Base-by-base conservation (phyloP, 2,797 vertebrate genomes). In the Platyrinchus mystaceus region DNA sequence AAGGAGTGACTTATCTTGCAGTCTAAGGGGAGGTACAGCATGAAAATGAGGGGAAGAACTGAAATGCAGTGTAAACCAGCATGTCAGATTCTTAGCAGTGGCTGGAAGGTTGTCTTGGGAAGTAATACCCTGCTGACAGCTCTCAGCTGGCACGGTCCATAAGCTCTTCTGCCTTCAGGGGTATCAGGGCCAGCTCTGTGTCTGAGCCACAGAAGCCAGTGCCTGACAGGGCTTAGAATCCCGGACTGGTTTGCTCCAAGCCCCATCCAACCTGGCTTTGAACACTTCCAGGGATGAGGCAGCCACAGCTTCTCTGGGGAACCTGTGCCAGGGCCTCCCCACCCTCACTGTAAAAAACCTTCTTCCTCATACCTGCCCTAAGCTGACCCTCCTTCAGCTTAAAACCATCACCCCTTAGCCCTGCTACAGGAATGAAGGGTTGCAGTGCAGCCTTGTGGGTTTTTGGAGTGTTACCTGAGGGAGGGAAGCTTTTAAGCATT, bases 121-220 rank as follows among this genome's bases (percentile, higher is more conserved):
- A 79, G 39, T 12, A 6, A 7, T 14, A 14, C 26, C 2, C 15
- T 26, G 37, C 53, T 34, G 26, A 5, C 12, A 9, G 36, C 20
- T 43, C n/a, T 64, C 36, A 41, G 41, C 37, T 66, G 37, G 13
- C 19, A 3, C 0, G 3, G 19, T 66, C 20, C 0, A 0, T 58
- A 39, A 76, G 30, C 43, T 79, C 18, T 37, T 73, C 10, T 1
- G 4, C 26, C 37, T 53, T 26, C 36, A 6, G 8, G 37, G 26
- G 7, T 32, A 8, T 34, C 6, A 4, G 37, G 52, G 24, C 41
- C 24, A 39, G 43, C 27, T 60, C 50, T 60, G 50, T 37, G 13
- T 22, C 43, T 3, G 7, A 41, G 60, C 50, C 7, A 3, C 32
- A 21, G 37, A 15, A 39, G n/a, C 15, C 28, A 13, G 8, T 2